These are phyloP conservation scores for Arctopsyche grandis DNA, from an alignment of 1,140 invertebrate genomes.

Conservation along the genomic window DNA sequence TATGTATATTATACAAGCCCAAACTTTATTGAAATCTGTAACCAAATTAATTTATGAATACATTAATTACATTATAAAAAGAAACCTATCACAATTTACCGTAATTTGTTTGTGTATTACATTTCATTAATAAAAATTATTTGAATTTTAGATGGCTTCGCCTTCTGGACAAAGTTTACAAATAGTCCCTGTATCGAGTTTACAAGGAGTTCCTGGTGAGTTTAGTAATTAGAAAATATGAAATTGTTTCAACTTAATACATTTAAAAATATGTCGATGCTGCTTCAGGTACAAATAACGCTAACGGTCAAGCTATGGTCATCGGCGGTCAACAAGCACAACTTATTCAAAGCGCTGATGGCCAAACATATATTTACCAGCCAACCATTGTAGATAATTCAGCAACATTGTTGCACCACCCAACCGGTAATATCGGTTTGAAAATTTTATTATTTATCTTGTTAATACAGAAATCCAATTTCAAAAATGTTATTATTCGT, in stretches of 20 bases:
- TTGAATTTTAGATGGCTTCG: constrained; percentile 60
- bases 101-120: background rate
- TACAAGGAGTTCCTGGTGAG: constrained; percentile 58
- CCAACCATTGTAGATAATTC: constrained; percentile 66
- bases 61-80: background rate
- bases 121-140: background rate
- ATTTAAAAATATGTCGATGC: background rate
- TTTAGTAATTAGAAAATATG: too few species aligned
- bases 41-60: background rate
- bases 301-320: constrained; percentile 55
- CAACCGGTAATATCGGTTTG: constrained; percentile 26
- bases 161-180: constrained; percentile 63
- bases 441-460: constrained; percentile 31
- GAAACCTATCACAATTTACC: background rate
- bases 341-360: constrained; percentile 90
- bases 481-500: constrained; percentile 42
- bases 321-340: constrained; percentile 70
- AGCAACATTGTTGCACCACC: constrained; percentile 40
- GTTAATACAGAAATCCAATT: constrained; percentile 7
- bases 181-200: constrained; percentile 62
- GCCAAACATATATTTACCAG: constrained; percentile 93
- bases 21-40: background rate
- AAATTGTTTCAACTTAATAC: background rate
- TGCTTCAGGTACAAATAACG: constrained; percentile 25
- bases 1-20: too few species aligned